Conservation (phyloP, 1,140 invertebrate species). For the Rhyzopertha dominica region DNA sequence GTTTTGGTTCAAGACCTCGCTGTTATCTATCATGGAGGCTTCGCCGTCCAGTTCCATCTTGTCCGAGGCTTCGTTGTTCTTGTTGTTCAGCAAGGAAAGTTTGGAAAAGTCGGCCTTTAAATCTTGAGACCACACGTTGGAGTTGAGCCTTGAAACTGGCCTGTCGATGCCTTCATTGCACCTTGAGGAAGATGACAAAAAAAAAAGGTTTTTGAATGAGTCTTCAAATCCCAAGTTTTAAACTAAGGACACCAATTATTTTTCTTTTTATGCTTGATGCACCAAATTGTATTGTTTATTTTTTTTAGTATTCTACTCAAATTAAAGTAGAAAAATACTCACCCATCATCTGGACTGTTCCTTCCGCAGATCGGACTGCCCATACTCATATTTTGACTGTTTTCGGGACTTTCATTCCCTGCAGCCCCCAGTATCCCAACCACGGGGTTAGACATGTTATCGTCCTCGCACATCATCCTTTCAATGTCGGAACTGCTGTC, state of each 20-base stretch:
- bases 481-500: slow-evolving; percentile 39
- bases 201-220: too few species aligned
- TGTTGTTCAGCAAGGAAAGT: slow-evolving; percentile 35
- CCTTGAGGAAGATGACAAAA: not conserved
- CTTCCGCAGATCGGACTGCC: slow-evolving; percentile 43
- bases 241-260: too few species aligned
- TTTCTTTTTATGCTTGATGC: too few species aligned
- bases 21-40: too few species aligned
- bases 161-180: slow-evolving; percentile 48
- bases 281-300: too few species aligned
- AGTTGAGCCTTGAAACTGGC: slow-evolving; percentile 48
- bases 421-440: slow-evolving; percentile 51
- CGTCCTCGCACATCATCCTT: slow-evolving; percentile 34
- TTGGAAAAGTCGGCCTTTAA: slow-evolving; percentile 40
- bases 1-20: too few species aligned
- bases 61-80: slow-evolving; percentile 24
- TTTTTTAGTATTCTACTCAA: too few species aligned
- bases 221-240: too few species aligned
- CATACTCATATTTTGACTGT: slow-evolving; percentile 51
- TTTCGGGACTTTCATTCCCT: slow-evolving; percentile 25
- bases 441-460: slow-evolving; percentile 53
- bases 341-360: slow-evolving; percentile 34
- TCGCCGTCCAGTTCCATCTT: slow-evolving; percentile 37
- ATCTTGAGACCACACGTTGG: slow-evolving; percentile 32
- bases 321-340: slow-evolving; percentile 8